Base-by-base conservation (phyloP, 2,888 invertebrate genomes). In the Hypena proboscidalis region DNA sequence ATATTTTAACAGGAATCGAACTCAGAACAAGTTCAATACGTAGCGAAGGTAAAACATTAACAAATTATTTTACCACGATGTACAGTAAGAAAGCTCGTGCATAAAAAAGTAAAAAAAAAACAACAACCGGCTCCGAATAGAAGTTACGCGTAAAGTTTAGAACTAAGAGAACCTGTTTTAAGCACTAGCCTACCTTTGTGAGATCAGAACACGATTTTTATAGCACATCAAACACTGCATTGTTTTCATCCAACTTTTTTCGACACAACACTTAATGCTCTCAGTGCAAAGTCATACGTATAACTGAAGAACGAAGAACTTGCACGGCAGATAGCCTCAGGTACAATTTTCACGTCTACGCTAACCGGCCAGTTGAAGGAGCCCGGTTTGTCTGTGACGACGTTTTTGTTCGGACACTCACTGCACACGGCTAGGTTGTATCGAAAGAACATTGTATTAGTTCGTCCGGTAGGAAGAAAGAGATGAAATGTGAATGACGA, bases 341-440 rank as follows among this genome's bases (percentile, higher is more conserved):
- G 85, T 86, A 86, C 67, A 67, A 78, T 83, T 86, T 86, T 83
- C 82, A 85, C 79, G 80, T 77, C 55, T 54, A 41, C 74, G 67
- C 63, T 72, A 87, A 49, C 70, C 83, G 71, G 49, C 72, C 44
- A 58, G 56, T 42, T 66, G 56, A 36, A 64, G 59, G 63, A 72
- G 72, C 57, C 60, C 51, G 41, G 51, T 51, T 34, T 38, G 41
- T 29, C 56, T 39, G 35, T 32, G 39, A 42, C 32, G 19, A 17
- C 27, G 46, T 43, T 47, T 38, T 42, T 37, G 25, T 33, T 45
- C 21, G 37, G 25, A 26, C 7, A 39, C 38, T 53, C 53, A 45
- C 54, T 30, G 29, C 9, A 58, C 47, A 43, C 39, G 49, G 69
- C 38, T 35, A 65, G 56, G 56, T 74, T 66, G 56, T 50, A 51